Evolutionary conservation across 2,888 invertebrate species (phyloP), one percentile per base, ranked within the genome.

Genomic region (Cabera pusaria): DNA sequence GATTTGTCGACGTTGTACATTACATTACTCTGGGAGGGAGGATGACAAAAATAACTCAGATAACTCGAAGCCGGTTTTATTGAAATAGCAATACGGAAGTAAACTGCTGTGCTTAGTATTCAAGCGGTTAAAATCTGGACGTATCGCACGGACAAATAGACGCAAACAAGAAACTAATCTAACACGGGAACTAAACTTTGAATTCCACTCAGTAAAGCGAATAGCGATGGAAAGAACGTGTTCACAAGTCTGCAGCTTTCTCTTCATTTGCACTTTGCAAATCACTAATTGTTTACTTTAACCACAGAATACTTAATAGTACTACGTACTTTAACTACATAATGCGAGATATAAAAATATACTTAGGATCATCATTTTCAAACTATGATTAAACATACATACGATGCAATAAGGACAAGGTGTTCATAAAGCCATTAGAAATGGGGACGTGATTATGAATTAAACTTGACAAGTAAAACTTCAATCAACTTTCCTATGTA

Each of bases 1-100:
- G 57, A 62, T 56, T 57, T 53, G 46, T 44, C 44, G 59, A 52
- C 63, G 58, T 67, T 64, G 64, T 44, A 43, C 44, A 48, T 50
- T 46, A 46, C 44, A 40, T 39, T 25, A 23, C 32, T 32, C 7
- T 42, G 35, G 56, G 59, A 63, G 8, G 39, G 6, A 6, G 3
- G 9, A 7, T 3, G 21, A 27, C 22, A 12, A 23, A 28, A 39
- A 33, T 24, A 24, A 27, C 23, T 21, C 32, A 17, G 12, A 22
- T 9, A 18, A 23, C 17, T 27, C 8, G 11, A 25, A 25, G 25
- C 18, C 16, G 9, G 8, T 26, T 29, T 25, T 26, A 25, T 26
- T 25, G 11, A 31, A 31, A 38, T 19, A 16, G 11, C 25, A 6
- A 39, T 21, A 33, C 26, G 27, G 39, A 39, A 39, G 22, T 20